Evolutionary conservation across 2,888 invertebrate genomes (phyloP).

Genomic region (Xestoiulus laeticollis): DNA sequence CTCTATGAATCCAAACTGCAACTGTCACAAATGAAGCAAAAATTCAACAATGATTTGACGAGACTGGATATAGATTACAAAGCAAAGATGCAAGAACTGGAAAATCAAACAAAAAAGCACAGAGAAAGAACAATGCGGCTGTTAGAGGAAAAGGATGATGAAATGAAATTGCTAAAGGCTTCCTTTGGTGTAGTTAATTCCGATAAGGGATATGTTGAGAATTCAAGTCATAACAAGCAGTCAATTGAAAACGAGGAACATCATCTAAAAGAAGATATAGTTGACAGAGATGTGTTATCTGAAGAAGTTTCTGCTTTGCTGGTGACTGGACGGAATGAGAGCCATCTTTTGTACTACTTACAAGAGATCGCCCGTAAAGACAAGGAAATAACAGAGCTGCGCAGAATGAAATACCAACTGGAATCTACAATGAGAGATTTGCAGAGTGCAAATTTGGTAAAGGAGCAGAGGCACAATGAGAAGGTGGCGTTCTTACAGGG

Average conservation of each 20-base stretch:
- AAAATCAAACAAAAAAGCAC: conserved; percentile 79
- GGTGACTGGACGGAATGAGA: conserved; percentile 35
- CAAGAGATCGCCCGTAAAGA: conserved; percentile 84
- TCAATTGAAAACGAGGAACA: not conserved
- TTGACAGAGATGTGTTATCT: not conserved
- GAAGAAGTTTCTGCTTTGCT: not conserved
- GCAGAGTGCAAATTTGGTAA: conserved; percentile 61
- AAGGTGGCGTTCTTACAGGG: conserved; percentile 63
- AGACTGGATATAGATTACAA: conserved; percentile 68
- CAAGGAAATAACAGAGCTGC: conserved; percentile 76
- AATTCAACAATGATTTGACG: conserved; percentile 64
- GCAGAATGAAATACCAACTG: conserved; percentile 74
- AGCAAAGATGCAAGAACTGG: conserved; percentile 70
- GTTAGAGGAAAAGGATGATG: conserved; percentile 79
- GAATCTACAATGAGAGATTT: conserved; percentile 70
- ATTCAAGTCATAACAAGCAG: not conserved
- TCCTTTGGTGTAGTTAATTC: conserved; percentile 52
- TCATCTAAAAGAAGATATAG: not conserved
- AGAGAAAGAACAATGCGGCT: conserved; percentile 80
- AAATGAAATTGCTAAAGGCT: conserved; percentile 62
- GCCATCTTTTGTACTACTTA: conserved; percentile 78
- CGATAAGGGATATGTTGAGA: not conserved
- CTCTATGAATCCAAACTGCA: conserved; percentile 59
- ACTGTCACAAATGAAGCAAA: conserved; percentile 61
- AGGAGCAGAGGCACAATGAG: conserved; percentile 74